Conservation (phyloP, 2,797 vertebrate species). For the Gila robusta region DNA sequence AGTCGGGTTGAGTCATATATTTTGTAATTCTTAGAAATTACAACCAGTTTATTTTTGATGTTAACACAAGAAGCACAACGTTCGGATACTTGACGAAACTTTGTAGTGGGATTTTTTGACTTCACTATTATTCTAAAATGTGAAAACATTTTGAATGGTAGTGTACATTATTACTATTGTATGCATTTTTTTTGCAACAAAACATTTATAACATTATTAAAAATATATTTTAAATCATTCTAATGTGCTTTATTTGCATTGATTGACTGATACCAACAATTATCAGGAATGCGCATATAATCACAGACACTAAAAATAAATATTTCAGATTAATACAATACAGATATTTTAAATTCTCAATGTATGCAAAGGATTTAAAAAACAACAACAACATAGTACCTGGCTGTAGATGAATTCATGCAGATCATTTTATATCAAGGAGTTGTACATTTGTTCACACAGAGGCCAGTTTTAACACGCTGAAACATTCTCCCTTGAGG, state of each 20-base stretch:
- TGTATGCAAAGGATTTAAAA: background rate
- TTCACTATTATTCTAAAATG: background rate
- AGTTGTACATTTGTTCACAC: conserved; percentile 22
- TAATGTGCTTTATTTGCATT: background rate
- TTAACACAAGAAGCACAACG: no score
- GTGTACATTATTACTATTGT: background rate
- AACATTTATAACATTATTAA: no score
- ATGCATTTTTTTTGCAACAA: background rate
- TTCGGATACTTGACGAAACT: background rate
- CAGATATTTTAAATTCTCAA: background rate
- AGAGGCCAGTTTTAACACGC: conserved; percentile 36
- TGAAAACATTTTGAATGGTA: background rate
- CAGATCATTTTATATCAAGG: background rate
- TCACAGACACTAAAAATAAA: background rate
- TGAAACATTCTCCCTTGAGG: conserved; percentile 21
- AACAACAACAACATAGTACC: background rate
- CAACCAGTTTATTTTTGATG: background rate
- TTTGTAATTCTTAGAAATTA: background rate
- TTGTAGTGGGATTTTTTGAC: background rate
- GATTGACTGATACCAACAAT: background rate
- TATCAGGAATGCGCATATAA: background rate
- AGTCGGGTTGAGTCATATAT: background rate
- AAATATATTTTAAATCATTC: background rate
- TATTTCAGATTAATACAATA: background rate
- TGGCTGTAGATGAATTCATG: background rate